These are phyloP conservation scores for Papilio polyxenes DNA, from an alignment of 1,140 invertebrate species.

Conservation along the genomic window DNA sequence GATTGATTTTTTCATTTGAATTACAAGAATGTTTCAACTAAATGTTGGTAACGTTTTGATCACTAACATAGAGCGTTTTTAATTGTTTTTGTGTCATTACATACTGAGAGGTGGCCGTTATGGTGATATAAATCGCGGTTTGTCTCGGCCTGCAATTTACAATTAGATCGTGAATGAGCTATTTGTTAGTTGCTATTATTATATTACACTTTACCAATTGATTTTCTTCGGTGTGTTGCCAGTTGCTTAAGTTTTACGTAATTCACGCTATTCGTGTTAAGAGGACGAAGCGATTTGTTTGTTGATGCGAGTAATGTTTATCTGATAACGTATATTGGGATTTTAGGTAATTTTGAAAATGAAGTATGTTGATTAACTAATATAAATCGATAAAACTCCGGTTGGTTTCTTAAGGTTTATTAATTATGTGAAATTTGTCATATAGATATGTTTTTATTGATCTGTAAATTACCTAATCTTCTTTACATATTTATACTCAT, in stretches of 20 bases:
- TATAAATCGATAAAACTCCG: not conserved
- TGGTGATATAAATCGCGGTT: not conserved
- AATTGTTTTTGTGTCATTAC: not conserved
- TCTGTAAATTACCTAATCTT: no score
- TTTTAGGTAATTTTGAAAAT: not conserved
- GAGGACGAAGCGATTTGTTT: constrained; percentile 18
- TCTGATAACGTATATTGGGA: not conserved
- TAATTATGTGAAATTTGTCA: no score
- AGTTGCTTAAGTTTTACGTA: constrained; percentile 34
- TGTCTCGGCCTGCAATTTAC: constrained; percentile 11
- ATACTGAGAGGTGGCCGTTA: not conserved
- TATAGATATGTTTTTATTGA: no score
- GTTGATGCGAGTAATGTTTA: not conserved
- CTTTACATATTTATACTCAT: no score
- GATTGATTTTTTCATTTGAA: not conserved
- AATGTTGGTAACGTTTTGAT: not conserved
- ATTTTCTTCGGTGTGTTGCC: constrained; percentile 16
- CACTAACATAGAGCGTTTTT: not conserved
- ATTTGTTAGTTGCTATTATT: constrained; percentile 34
- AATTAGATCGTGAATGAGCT: constrained; percentile 25
- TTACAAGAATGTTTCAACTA: not conserved
- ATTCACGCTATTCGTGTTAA: not conserved
- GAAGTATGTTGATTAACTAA: not conserved
- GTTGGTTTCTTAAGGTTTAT: not conserved
- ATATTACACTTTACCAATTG: constrained; percentile 34